These are phyloP conservation scores for Poicephalus gulielmi DNA, from an alignment of 2,113 vertebrate species.

Conservation along the genomic window DNA sequence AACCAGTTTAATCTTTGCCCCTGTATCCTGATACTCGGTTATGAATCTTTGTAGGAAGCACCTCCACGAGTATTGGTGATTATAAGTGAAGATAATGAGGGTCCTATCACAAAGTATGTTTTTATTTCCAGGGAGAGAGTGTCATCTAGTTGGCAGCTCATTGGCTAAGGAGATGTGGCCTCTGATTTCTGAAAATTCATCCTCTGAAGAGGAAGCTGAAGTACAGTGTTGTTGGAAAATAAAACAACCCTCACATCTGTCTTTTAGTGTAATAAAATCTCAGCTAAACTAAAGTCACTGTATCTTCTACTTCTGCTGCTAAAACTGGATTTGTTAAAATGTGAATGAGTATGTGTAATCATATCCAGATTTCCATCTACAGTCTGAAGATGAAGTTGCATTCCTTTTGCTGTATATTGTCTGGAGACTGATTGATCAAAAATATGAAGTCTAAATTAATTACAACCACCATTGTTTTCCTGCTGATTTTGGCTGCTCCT, in stretches of 20 bases:
- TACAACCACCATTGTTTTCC: background rate
- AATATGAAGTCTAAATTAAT: background rate
- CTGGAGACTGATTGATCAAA: background rate
- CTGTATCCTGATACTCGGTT: background rate
- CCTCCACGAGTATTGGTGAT: fast-evolving
- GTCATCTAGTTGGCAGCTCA: background rate
- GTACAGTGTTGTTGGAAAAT: background rate
- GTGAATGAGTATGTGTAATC: background rate
- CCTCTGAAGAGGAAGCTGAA: background rate
- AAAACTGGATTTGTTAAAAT: background rate
- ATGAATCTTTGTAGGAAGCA: background rate
- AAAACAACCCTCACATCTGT: background rate
- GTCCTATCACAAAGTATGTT: background rate
- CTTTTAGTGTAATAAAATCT: background rate
- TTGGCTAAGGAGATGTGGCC: background rate
- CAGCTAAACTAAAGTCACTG: background rate
- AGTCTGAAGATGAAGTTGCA: background rate
- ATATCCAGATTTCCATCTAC: background rate
- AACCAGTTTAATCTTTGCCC: background rate
- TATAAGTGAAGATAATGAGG: background rate
- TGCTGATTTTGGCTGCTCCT: background rate
- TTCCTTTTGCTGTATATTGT: background rate
- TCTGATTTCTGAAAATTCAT: background rate
- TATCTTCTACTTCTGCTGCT: background rate
- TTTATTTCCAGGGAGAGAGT: background rate